Evolutionary conservation across 2,888 invertebrate genomes (phyloP), one percentile per base, ranked within the genome.

Genomic region (Leptinotarsa peninsularis): DNA sequence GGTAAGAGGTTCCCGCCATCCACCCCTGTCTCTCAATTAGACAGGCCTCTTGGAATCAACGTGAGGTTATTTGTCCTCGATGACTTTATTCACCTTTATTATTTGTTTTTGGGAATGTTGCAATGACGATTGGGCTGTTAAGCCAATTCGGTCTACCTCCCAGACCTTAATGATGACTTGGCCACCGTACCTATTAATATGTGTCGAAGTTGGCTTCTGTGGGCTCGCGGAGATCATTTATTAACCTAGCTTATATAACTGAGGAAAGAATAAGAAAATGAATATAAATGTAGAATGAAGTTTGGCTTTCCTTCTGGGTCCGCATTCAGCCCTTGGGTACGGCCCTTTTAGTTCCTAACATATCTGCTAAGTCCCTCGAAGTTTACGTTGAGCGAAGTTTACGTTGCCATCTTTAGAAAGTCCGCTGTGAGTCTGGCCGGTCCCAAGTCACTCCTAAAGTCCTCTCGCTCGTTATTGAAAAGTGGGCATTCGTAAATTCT

Each of bases 1-100:
- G 23, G 13, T 67, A 67, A 50, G 67, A 67, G 10, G 67, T 67
- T 67, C 27, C 49, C 50, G 50, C 50, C 50, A 10, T 15, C 50
- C 15, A 50, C 50, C 14, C 13, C 50, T 50, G 50, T 50, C 23
- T 67, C 23, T 18, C 3, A 2, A 18, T 49, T 50, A 23, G 52
- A 67, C 52, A 50, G 67, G 23, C 50, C 10, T 50, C 50, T 50
- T 15, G 50, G 50, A 50, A 50, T 50, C 50, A 15, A 50, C 50
- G 50, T 50, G 50, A 50, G 50, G 50, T 50, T 50, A 50, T 15
- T 4, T 50, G 4, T 50, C 4, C 50, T 50, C 50, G 50, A 50
- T 50, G 15, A 15, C 17, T 50, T 15, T 50, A 4, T 50, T 50
- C 50, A 50, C 50, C 17, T 50, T 3, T 15, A 50, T 50, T 50